phyloP scores from a whole-genome alignment of 1,140 invertebrate genomes.

The Nomia melanderi region DNA sequence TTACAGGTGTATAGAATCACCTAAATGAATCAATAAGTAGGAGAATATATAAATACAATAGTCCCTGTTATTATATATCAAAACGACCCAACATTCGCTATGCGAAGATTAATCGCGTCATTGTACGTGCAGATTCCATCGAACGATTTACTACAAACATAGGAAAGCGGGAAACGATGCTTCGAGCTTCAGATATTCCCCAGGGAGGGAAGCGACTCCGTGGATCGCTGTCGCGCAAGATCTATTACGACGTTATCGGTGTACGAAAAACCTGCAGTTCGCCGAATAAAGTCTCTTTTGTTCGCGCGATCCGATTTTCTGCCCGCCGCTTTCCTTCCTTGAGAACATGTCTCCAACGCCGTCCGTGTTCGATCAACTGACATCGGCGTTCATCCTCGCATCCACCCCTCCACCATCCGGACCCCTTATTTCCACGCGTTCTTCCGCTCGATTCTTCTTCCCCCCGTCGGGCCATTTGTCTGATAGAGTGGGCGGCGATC shows the following conservation, averaged over 20 bases:
- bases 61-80: too few species aligned
- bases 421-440: neutral
- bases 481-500: constrained; percentile 4
- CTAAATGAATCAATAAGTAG: too few species aligned
- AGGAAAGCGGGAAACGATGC: neutral
- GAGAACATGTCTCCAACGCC: neutral
- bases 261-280: neutral
- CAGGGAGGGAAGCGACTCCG: neutral
- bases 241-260: constrained; percentile 38
- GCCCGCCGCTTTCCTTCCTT: neutral
- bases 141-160: constrained; percentile 34
- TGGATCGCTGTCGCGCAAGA: constrained; percentile 2
- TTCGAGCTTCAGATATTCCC: neutral
- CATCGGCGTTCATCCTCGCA: too few species aligned
- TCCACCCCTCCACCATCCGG: neutral
- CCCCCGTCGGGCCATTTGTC: neutral
- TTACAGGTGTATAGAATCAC: too few species aligned
- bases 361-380: too few species aligned
- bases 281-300: constrained; percentile 38
- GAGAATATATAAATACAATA: too few species aligned
- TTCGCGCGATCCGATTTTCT: constrained; percentile 39
- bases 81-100: too few species aligned
- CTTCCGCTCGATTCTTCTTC: neutral
- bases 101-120: constrained; percentile 8
- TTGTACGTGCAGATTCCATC: neutral